These are phyloP conservation scores for Corythaeola cristata DNA, from an alignment of 2,113 vertebrate species.

Conservation along the genomic window DNA sequence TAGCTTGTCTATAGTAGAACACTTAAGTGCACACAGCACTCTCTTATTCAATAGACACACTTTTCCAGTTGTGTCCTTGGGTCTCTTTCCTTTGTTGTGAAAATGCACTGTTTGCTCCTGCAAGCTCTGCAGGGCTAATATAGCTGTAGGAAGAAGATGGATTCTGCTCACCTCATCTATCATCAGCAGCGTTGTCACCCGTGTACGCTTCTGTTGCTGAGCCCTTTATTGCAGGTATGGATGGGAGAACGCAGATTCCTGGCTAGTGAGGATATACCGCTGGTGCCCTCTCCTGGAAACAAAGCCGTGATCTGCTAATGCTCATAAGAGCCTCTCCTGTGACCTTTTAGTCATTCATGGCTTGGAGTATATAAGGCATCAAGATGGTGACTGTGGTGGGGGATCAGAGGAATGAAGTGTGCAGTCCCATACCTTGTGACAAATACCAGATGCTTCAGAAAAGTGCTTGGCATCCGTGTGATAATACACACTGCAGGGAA, in stretches of 20 bases:
- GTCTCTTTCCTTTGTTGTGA: not conserved
- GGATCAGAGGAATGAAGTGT: not conserved
- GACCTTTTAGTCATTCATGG: not conserved
- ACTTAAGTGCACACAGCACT: not conserved
- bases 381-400: not conserved
- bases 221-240: not conserved
- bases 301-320: not conserved
- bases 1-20: not conserved
- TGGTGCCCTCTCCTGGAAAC: constrained; percentile 34
- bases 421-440: not conserved
- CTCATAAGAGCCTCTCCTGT: not conserved
- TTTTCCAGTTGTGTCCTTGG: not conserved
- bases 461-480: not conserved
- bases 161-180: not conserved
- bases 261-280: not conserved
- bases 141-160: not conserved
- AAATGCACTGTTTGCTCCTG: not conserved
- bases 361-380: not conserved
- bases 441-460: constrained; percentile 9
- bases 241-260: not conserved
- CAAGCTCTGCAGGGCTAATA: not conserved
- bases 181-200: not conserved
- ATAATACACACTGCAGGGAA: not conserved
- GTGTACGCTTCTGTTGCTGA: not conserved
- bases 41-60: not conserved